Evolutionary conservation across 2,888 invertebrate species (phyloP), one percentile per base, ranked within the genome.

Genomic region (Drosophila maculinotata): DNA sequence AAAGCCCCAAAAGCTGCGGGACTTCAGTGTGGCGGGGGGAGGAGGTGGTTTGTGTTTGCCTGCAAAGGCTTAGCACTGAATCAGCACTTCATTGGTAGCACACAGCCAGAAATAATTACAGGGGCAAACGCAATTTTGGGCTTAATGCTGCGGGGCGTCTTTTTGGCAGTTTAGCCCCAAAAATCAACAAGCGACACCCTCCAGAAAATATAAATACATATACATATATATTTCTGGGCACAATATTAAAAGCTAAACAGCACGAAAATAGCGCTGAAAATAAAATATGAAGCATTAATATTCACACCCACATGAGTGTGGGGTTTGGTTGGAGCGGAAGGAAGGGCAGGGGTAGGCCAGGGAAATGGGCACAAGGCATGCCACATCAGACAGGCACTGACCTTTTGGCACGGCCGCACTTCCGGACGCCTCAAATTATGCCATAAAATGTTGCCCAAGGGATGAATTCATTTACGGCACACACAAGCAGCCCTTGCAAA

Each of bases 271-370:
- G 71, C 47, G 73, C 79, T 75, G 64, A 62, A 86, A 86, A 88
- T 86, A 88, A 86, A 81, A 81, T 88, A 81, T 81, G 80, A 88
- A 69, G 69, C 81, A 81, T 81, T 88, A 81, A 81, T 86, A 81
- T 88, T 81, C 87, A 81, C 88, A 86, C 88, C 60, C 76, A 72
- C 74, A 73, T 62, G 76, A 80, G 59, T 26, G 38, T 26, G 38
- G 10, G 7, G n/a, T 10, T 3, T n/a, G n/a, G 20, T 20, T 20
- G 20, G 42, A 9, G 23, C 0, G 23, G 14, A 3, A 14, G 1
- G 12, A 20, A 8, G 10, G n/a, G n/a, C 4, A 3, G 25, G 2
- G 1, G 33, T 14, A 12, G 33, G 38, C 12, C 39, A 56, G 33
- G 45, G 44, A 69, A 63, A 68, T 73, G 49, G 70, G 73, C 63